phyloP scores from a whole-genome alignment of 1,140 invertebrate genomes.

The silkworm (Bombyx mori) region DNA sequence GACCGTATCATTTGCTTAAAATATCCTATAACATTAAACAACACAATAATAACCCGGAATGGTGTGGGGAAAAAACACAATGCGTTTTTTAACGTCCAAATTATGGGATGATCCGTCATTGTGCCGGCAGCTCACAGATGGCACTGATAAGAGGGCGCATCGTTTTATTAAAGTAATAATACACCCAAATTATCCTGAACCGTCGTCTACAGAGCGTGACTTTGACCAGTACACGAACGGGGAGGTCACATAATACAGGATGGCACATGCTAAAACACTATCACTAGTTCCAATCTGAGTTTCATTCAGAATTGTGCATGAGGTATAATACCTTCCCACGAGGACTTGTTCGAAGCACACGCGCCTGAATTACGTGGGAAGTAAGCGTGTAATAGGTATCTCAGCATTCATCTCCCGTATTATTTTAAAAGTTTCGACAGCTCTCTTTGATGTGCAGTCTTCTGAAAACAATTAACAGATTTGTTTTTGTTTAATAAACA shows the following conservation, averaged over 20 bases:
- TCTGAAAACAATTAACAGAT: conserved; percentile 1
- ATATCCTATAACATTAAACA: conserved; percentile 62
- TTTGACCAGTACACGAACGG: background rate
- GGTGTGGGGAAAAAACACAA: conserved; percentile 50
- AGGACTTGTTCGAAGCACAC: conserved; percentile 41
- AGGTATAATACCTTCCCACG: conserved; percentile 67
- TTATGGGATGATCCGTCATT: conserved; percentile 67
- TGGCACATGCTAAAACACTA: conserved; percentile 36
- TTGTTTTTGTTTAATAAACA: too few relatives aligned
- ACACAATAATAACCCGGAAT: conserved; percentile 52
- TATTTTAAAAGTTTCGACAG: conserved; percentile 5
- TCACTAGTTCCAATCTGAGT: conserved; percentile 45
- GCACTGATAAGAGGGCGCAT: conserved; percentile 56
- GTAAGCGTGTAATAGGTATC: conserved; percentile 11
- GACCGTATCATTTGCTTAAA: conserved; percentile 69
- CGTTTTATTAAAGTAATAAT: conserved; percentile 59
- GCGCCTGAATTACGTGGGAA: conserved; percentile 38
- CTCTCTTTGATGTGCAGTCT: conserved; percentile 4
- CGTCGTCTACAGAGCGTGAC: conserved; percentile 10
- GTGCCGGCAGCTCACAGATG: conserved; percentile 51
- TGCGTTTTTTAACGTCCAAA: conserved; percentile 56
- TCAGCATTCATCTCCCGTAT: conserved; percentile 2
- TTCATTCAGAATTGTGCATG: conserved; percentile 48
- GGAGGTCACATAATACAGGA: conserved; percentile 32
- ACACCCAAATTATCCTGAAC: conserved; percentile 34